A percentile compares a stretch with the other conserved stretches of the same genome.
Evolutionary conservation across 1,140 invertebrate genomes (phyloP).

Genomic region (Pristionchus pacificus): DNA sequence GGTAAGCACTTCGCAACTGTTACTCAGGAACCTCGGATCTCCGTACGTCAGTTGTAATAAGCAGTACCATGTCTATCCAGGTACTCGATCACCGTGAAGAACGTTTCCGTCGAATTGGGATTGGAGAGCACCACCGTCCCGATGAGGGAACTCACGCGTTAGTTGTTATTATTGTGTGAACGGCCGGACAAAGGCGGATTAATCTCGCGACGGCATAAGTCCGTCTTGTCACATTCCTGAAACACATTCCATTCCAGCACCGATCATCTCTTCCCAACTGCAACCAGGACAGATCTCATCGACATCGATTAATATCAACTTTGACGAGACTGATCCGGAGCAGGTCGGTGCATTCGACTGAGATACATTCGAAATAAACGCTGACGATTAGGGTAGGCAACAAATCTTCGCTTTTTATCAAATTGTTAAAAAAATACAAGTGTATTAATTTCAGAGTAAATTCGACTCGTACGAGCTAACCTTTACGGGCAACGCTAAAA

Average conservation of each 20-base stretch:
- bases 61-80: not conserved
- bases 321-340: constrained; percentile 52
- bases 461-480: constrained; percentile 50
- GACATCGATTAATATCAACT: constrained; percentile 53
- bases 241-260: constrained; percentile 37
- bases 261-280: constrained; percentile 52
- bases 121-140: constrained; percentile 40
- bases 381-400: not conserved
- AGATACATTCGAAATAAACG: not conserved
- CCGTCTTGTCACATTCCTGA: not conserved
- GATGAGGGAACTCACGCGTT: constrained; percentile 44
- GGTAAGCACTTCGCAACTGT: too few relatives aligned
- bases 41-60: not conserved
- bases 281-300: constrained; percentile 55
- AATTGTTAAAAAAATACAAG: too few relatives aligned
- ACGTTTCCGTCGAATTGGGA: constrained; percentile 44
- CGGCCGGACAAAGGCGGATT: constrained; percentile 4
- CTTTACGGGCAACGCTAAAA: constrained; percentile 46
- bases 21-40: too few relatives aligned
- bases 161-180: constrained; percentile 7
- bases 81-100: constrained; percentile 47
- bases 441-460: constrained; percentile 3
- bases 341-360: too few relatives aligned
- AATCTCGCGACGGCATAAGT: too few relatives aligned
- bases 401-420: too few relatives aligned